These are phyloP conservation scores for Coregonus clupeaformis DNA, from an alignment of 2,113 vertebrate species.

Conservation along the genomic window DNA sequence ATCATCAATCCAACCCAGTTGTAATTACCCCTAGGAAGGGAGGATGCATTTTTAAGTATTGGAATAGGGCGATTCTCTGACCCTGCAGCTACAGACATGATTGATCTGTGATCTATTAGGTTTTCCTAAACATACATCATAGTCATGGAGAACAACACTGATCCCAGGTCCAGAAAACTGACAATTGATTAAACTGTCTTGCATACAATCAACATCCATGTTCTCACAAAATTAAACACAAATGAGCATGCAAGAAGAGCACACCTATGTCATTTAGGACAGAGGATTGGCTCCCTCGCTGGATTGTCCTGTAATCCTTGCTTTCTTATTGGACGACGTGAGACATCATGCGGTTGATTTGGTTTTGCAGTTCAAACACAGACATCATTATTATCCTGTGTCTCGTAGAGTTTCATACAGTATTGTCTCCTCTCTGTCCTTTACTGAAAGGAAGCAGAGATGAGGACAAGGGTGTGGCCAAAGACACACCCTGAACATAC, in stretches of 20 bases:
- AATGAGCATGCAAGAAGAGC: background rate
- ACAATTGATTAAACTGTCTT: conserved; percentile 12
- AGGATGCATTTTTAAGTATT: no score
- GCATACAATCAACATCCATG: conserved; percentile 43
- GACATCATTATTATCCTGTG: background rate
- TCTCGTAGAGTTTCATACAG: background rate
- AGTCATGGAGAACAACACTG: background rate
- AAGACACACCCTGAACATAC: background rate
- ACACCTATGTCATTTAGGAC: background rate
- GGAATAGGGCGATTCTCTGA: background rate
- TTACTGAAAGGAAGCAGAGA: background rate
- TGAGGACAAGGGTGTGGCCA: background rate
- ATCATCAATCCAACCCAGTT: background rate
- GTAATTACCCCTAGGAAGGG: background rate
- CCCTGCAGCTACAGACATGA: background rate
- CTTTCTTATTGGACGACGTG: conserved; percentile 3
- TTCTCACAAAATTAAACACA: conserved; percentile 15
- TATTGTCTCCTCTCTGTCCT: background rate
- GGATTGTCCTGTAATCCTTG: conserved; percentile 16
- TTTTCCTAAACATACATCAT: conserved; percentile 13
- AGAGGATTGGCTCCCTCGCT: background rate
- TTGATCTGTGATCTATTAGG: conserved; percentile 7
- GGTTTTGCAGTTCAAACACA: background rate
- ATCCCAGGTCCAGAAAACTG: conserved; percentile 16
- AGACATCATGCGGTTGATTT: background rate